Base-by-base conservation (phyloP, 2,888 invertebrate species). In the Omphaloscelis lunosa region DNA sequence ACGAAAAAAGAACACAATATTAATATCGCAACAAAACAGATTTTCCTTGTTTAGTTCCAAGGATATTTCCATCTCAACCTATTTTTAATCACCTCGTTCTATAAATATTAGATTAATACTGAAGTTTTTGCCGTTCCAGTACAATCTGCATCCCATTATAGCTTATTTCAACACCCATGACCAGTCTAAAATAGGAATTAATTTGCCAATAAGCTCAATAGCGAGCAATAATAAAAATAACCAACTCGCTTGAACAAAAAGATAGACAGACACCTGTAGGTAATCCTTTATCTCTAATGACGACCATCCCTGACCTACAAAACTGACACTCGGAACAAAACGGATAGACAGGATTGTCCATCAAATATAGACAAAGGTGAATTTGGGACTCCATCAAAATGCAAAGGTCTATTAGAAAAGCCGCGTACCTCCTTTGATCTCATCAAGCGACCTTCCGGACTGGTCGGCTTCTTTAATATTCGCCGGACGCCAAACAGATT, bases 401-500 rank as follows among this genome's bases (percentile, higher is more conserved):
- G 92, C 93, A 93, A 93, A 95, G 93, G 94, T 94, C 94, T 95
- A 95, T 95, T 95, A 95, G 93, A 86, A 90, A 91, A 91, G 90
- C 91, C 86, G 90, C 90, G 88, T 91, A 91, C 93, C 92, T 92
- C 91, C 94, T 95, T 96, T 95, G 94, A 96, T 95, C 95, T 94
- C 89, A 89, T 92, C 92, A 93, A 93, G 94, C 93, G 92, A 92
- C 91, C 92, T 93, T 92, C 92, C 91, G 92, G 90, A 87, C 86
- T 90, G 90, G 92, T 90, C 91, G 92, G 91, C 93, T 94, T 93
- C 94, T 94, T 94, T 94, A 94, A 95, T 94, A 93, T 94, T 94
- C 93, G 91, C 93, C 91, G 90, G 94, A 94, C 93, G 93, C 91
- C 92, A 92, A 93, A 93, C 93, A 94, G 95, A 95, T 95, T 95